phyloP scores from a whole-genome alignment of 2,113 vertebrate genomes.

The Lagopus muta region DNA sequence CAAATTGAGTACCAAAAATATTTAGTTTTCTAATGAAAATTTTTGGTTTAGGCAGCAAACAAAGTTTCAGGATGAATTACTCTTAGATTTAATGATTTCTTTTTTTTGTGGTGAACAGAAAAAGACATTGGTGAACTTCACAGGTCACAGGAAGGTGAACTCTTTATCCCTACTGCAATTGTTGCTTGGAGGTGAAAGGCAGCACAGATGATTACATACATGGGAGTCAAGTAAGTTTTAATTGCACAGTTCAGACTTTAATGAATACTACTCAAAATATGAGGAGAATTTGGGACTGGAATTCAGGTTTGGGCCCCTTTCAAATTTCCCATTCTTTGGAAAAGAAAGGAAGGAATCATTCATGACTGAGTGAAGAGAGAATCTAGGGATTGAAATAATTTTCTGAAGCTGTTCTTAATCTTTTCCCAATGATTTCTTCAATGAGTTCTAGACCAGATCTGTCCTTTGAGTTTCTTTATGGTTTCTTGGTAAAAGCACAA shows the following conservation, averaged over 20 bases:
- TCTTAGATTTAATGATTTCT: not conserved
- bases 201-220: not conserved
- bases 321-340: not conserved
- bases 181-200: too few species aligned
- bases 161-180: rapidly evolving
- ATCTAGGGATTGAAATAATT: not conserved
- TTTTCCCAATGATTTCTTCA: not conserved
- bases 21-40: not conserved
- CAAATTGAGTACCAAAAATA: not conserved
- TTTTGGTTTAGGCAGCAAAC: not conserved
- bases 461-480: not conserved
- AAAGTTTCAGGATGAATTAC: not conserved
- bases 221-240: not conserved
- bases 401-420: not conserved
- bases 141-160: not conserved
- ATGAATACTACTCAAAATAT: not conserved
- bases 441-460: not conserved
- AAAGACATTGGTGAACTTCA: not conserved
- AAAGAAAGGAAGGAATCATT: not conserved
- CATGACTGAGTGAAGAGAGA: not conserved
- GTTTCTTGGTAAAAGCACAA: not conserved
- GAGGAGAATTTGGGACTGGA: not conserved
- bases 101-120: not conserved
- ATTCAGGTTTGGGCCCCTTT: not conserved
- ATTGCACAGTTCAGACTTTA: not conserved